Percentiles rank a stretch among this genome's conserved stretches.
phyloP scores from a whole-genome alignment of 1,140 invertebrate genomes.

The Bombyx mandarina region DNA sequence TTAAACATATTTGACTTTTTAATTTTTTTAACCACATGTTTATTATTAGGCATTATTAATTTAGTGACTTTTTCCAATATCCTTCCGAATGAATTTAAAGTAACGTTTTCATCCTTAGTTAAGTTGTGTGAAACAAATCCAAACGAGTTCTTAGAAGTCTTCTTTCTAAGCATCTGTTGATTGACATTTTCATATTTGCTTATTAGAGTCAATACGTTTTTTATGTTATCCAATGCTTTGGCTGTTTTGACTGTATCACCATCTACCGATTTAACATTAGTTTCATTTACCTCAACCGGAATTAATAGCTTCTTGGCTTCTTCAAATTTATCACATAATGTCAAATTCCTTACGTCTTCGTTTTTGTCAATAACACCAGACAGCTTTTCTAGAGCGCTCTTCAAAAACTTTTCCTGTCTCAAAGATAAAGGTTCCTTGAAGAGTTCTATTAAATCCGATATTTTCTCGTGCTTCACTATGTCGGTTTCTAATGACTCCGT shows the following conservation, averaged over 20 bases:
- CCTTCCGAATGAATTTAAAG: constrained; percentile 39
- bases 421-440: constrained; percentile 56
- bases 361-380: constrained; percentile 37
- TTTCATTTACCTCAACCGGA: constrained; percentile 3
- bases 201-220: constrained; percentile 38
- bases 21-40: constrained; percentile 31
- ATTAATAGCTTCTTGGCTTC: constrained; percentile 12
- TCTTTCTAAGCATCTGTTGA: constrained; percentile 25
- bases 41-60: constrained; percentile 29
- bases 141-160: neutral
- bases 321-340: constrained; percentile 40
- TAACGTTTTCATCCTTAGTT: constrained; percentile 19
- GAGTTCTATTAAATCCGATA: constrained; percentile 46
- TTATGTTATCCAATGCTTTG: constrained; percentile 34
- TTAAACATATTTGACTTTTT: constrained; percentile 28
- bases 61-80: constrained; percentile 44
- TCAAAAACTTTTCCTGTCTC: constrained; percentile 52
- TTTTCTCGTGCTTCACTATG: constrained; percentile 52
- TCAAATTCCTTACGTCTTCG: constrained; percentile 36
- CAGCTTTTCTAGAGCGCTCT: constrained; percentile 48
- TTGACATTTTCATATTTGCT: constrained; percentile 43
- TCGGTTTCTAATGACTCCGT: constrained; percentile 40
- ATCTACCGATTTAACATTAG: constrained; percentile 5
- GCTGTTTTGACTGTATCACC: constrained; percentile 6
- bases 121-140: constrained; percentile 6